These are phyloP conservation scores for Parnassius smintheus DNA, from an alignment of 2,888 invertebrate species.

Conservation along the genomic window DNA sequence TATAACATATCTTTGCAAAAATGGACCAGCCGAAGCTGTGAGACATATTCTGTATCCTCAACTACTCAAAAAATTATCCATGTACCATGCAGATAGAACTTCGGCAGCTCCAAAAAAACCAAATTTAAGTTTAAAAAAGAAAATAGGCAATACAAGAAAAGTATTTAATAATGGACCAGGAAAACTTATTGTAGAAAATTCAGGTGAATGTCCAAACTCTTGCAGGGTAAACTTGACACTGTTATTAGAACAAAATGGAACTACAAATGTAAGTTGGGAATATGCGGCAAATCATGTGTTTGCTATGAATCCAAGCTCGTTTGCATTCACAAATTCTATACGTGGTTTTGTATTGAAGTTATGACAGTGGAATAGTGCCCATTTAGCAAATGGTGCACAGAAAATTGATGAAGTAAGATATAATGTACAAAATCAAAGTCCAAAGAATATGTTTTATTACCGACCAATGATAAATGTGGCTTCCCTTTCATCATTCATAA, in stretches of 20 bases:
- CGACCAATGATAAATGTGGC: conserved; percentile 61
- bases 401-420: conserved; percentile 68
- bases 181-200: conserved; percentile 85
- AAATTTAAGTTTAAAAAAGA: conserved; percentile 79
- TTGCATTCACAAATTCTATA: conserved; percentile 82
- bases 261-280: conserved; percentile 80
- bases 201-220: conserved; percentile 85
- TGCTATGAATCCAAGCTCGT: conserved; percentile 86
- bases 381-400: conserved; percentile 72
- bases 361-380: conserved; percentile 88
- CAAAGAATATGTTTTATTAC: conserved; percentile 68
- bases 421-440: conserved; percentile 70
- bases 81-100: conserved; percentile 50
- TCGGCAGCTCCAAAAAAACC: conserved; percentile 65
- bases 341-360: conserved; percentile 90
- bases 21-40: conserved; percentile 80
- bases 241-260: conserved; percentile 78
- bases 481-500: conserved; percentile 69
- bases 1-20: conserved; percentile 81
- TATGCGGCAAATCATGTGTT: conserved; percentile 84
- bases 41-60: conserved; percentile 58
- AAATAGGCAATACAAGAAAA: conserved; percentile 78
- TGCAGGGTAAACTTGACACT: conserved; percentile 83
- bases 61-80: conserved; percentile 54
- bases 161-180: conserved; percentile 82